phyloP scores from a whole-genome alignment of 53 echinoderm and acorn worm species.

The Hippasteria phrygiana region DNA sequence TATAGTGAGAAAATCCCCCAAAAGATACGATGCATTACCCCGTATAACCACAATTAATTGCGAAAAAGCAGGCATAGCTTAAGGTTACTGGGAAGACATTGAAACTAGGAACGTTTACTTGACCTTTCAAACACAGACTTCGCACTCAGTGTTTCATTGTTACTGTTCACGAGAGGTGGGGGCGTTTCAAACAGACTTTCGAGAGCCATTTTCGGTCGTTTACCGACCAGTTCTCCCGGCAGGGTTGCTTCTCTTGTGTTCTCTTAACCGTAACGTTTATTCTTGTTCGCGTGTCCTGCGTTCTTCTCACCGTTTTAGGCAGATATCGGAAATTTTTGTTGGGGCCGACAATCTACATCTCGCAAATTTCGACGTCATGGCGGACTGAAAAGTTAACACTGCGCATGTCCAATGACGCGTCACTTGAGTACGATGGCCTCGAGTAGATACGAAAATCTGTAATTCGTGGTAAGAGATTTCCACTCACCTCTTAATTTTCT shows the following conservation, averaged over 20 bases:
- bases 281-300: slow-evolving; percentile 76
- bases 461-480: not conserved
- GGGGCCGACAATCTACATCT: slow-evolving; percentile 69
- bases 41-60: slow-evolving; percentile 35
- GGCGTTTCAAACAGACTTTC: slow-evolving; percentile 99
- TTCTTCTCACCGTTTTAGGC: slow-evolving; percentile 78
- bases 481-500: not conserved
- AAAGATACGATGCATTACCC: slow-evolving; percentile 60
- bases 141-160: slow-evolving; percentile 84
- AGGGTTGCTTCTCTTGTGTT: slow-evolving; percentile 76
- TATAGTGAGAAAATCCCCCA: slow-evolving; percentile 44
- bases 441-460: not conserved
- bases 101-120: slow-evolving; percentile 81
- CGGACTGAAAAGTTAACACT: slow-evolving; percentile 48
- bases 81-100: slow-evolving; percentile 64
- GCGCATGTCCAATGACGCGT: slow-evolving; percentile 71
- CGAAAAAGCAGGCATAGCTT: slow-evolving; percentile 41
- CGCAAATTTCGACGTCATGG: slow-evolving; percentile 74
- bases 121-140: slow-evolving; percentile 81
- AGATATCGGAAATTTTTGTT: slow-evolving; percentile 77
- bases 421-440: slow-evolving; percentile 44
- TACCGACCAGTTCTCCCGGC: slow-evolving; percentile 68
- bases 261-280: slow-evolving; percentile 87
- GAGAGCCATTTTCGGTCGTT: slow-evolving; percentile 99
- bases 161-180: slow-evolving; percentile 99